Base-by-base conservation (phyloP, 1,140 invertebrate genomes). In the Hypothenemus hampei region DNA sequence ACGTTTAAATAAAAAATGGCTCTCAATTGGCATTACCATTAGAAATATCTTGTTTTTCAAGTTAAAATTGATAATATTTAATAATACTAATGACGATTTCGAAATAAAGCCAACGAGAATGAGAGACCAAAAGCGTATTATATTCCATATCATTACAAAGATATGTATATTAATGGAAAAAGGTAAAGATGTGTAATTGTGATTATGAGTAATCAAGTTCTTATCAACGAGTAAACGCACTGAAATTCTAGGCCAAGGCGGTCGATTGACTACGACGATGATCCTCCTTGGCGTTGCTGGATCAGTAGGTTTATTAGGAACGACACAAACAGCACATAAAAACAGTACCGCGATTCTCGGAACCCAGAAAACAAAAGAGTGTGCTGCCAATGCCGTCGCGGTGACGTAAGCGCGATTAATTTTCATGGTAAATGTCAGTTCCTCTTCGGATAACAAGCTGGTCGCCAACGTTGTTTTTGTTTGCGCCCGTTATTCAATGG, bases 361-460 rank as follows among this genome's bases (percentile, higher is more conserved):
- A 55, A 55, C 36, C 20, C 33, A 46, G 31, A 47, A 47, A 55
- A 55, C 52, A 46, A 55, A 55, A 37, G 40, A 50, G 16, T 45
- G 40, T 37, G 37, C 49, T 54, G 33, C 35, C 19, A 54, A 54
- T 37, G 31, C 33, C 44, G 51, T 20, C 44, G 26, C 31, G 43
- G 29, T 55, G 51, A 55, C 52, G 52, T 47, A 44, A 55, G 22
- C 52, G 31, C 41, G 40, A 31, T 55, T 47, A 55, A 55, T 46
- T 47, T 55, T 55, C 22, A 55, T 47, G 52, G 31, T 47, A 43
- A 46, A 45, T 55, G 52, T 44, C 41, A 47, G 52, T 55, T 55
- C 41, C 43, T 43, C 40, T 43, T 43, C 40, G 40, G 40, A 43
- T 43, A 43, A 43, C 40, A 23, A 19, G n/a, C 11, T 21, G 36